phyloP scores from a whole-genome alignment of 2,113 vertebrate genomes.

The Dissostichus mawsoni region DNA sequence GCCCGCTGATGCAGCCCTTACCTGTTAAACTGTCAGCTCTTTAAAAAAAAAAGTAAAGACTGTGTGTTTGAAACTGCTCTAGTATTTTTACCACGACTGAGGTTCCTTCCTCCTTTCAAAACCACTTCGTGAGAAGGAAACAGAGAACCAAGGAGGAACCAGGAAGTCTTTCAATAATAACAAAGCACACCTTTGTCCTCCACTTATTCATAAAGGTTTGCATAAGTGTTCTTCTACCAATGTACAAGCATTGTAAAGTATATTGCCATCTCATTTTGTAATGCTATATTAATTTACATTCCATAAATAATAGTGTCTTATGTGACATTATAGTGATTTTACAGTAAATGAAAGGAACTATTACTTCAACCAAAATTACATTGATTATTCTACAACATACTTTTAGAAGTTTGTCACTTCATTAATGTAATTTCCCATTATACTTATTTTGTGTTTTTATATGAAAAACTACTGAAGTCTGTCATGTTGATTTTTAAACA shows the following conservation, averaged over 20 bases:
- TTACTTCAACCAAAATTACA: background rate
- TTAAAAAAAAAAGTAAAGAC: background rate
- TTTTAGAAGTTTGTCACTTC: too few species aligned
- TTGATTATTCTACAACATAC: too few species aligned
- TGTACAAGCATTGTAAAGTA: too few species aligned
- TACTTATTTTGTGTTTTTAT: background rate
- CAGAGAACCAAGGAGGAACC: background rate
- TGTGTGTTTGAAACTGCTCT: background rate
- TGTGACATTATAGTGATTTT: background rate
- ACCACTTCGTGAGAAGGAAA: background rate
- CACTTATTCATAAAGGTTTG: background rate
- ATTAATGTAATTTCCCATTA: background rate
- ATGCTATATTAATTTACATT: too few species aligned
- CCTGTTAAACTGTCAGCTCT: background rate
- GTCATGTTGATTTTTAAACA: too few species aligned
- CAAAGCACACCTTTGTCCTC: background rate
- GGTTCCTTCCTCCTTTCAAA: conserved; percentile 16
- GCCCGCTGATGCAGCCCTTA: background rate
- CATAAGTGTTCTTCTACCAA: background rate
- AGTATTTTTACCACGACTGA: conserved; percentile 15
- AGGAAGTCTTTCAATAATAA: background rate
- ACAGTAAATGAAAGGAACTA: background rate
- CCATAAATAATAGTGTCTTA: too few species aligned
- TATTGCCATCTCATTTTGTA: too few species aligned
- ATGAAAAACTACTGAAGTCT: too few species aligned